A percentile compares a stretch with the other conserved stretches of the same genome.
phyloP scores from a whole-genome alignment of 2,113 vertebrate species.

The Forbesichthys agassizii region DNA sequence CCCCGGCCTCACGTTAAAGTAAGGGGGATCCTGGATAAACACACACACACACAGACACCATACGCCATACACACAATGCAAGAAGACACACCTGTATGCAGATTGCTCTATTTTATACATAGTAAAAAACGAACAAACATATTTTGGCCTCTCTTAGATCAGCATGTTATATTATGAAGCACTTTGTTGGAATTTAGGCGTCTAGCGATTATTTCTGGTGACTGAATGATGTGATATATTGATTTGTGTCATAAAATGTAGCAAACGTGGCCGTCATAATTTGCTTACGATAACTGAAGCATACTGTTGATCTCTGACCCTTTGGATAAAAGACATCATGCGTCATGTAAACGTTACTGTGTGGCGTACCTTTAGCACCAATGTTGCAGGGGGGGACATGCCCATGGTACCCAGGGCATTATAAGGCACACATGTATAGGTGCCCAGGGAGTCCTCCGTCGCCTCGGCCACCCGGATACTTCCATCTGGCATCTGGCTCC shows the following conservation, averaged over 20 bases:
- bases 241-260: no score
- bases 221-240: no score
- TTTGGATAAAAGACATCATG: background rate
- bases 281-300: no score
- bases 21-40: constrained; percentile 90
- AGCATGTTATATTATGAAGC: no score
- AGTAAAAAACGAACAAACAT: background rate
- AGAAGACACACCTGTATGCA: background rate
- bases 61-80: background rate
- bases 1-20: constrained; percentile 99
- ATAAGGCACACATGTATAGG: constrained; percentile 99
- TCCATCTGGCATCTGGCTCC: constrained; percentile 93
- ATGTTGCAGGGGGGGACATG: constrained; percentile 94
- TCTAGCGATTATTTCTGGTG: no score
- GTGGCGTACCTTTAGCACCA: constrained; percentile 94
- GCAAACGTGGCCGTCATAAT: no score
- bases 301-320: no score
- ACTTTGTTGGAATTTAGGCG: no score
- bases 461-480: constrained; percentile 97
- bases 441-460: constrained; percentile 98
- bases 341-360: background rate
- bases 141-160: no score
- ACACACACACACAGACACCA: constrained; percentile 20
- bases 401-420: constrained; percentile 98
- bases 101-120: background rate